phyloP scores from a whole-genome alignment of 2,113 vertebrate genomes.

The Myanophis thanlyinensis region DNA sequence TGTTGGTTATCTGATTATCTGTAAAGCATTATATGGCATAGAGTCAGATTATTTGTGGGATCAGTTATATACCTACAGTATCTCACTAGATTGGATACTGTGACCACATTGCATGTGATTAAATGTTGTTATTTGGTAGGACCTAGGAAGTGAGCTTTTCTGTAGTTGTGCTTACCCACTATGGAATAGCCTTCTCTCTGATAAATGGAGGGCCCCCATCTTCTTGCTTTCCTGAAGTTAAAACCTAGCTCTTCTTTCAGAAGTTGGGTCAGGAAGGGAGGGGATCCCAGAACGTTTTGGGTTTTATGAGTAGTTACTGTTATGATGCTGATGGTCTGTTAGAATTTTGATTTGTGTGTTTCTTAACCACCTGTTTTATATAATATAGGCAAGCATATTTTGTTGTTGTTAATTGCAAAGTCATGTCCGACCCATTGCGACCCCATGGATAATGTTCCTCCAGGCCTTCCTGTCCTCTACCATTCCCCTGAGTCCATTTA shows the following conservation, averaged over 20 bases:
- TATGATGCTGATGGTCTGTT: not conserved
- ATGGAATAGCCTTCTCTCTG: not conserved
- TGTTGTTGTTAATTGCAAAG: no score
- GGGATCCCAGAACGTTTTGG: not conserved
- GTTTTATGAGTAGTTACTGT: not conserved
- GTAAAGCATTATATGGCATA: not conserved
- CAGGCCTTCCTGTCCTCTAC: no score
- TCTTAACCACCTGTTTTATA: not conserved
- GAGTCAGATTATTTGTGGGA: not conserved
- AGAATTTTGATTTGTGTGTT: not conserved
- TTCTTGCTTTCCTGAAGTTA: not conserved
- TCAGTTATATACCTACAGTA: not conserved
- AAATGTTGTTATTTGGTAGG: not conserved
- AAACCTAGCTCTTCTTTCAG: not conserved
- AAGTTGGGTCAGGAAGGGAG: not conserved
- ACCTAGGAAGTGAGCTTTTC: not conserved
- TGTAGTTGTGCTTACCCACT: not conserved
- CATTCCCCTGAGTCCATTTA: no score
- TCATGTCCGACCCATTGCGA: no score
- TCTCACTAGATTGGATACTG: not conserved
- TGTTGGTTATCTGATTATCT: not conserved
- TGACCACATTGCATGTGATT: not conserved
- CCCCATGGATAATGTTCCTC: no score
- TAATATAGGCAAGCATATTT: not conserved
- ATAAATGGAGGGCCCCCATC: not conserved